A percentile compares a stretch with the other conserved stretches of the same genome.
Evolutionary conservation across 2,888 invertebrate species (phyloP).

Genomic region (Bombylius major): DNA sequence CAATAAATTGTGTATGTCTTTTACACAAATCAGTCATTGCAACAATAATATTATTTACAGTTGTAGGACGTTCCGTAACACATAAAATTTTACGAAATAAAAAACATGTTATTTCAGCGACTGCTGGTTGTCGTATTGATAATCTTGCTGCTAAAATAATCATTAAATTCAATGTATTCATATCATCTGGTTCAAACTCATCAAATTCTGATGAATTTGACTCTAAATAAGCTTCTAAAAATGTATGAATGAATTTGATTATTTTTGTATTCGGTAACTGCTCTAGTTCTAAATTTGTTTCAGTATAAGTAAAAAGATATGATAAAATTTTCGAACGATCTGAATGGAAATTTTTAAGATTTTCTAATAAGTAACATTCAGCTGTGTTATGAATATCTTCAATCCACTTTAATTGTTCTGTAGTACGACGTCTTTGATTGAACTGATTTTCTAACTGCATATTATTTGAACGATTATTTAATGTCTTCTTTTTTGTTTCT

Average conservation of each 20-base stretch:
- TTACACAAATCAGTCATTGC: constrained; percentile 31
- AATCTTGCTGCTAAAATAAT: constrained; percentile 29
- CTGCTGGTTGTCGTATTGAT: constrained; percentile 23
- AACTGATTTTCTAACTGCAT: not conserved
- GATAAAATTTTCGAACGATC: constrained; percentile 26
- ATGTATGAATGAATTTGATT: constrained; percentile 25
- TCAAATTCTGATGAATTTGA: constrained; percentile 24
- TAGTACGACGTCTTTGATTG: not conserved
- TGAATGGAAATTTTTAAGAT: constrained; percentile 24
- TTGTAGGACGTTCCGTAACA: constrained; percentile 29
- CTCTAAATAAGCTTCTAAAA: constrained; percentile 24
- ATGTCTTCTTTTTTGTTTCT: constrained; percentile 12
- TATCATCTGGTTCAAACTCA: constrained; percentile 23
- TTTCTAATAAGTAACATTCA: constrained; percentile 19
- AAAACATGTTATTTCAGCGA: constrained; percentile 21
- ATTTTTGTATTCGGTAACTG: constrained; percentile 20
- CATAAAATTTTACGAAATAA: constrained; percentile 20
- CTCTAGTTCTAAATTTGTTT: constrained; percentile 26
- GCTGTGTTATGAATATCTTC: constrained; percentile 23
- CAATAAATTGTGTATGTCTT: constrained; percentile 30
- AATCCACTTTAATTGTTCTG: constrained; percentile 20
- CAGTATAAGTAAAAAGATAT: constrained; percentile 28
- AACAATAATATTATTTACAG: constrained; percentile 30
- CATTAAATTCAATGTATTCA: constrained; percentile 31
- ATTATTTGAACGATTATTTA: constrained; percentile 6